phyloP scores from a whole-genome alignment of 2,797 vertebrate species.

The Pipistrellus nathusii region DNA sequence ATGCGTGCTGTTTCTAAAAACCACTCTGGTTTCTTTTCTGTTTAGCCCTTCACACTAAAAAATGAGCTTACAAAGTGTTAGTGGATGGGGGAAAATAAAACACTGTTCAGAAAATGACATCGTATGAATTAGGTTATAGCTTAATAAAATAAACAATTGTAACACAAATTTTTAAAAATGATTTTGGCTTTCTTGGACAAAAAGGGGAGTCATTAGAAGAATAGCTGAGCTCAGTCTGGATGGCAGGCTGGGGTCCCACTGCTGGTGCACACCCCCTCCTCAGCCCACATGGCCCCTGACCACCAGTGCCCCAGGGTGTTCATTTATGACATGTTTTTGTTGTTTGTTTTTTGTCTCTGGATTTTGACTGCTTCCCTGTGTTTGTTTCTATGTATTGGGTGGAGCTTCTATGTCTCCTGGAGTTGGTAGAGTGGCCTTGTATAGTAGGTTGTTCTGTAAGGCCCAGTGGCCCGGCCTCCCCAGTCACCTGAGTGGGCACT shows the following conservation, averaged over 20 bases:
- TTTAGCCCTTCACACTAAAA: background rate
- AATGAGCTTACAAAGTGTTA: background rate
- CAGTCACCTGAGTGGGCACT: no score
- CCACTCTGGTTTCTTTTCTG: constrained; percentile 6
- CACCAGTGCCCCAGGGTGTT: no score
- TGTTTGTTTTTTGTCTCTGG: no score
- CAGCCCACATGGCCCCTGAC: no score
- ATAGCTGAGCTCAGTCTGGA: background rate
- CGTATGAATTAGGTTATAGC: background rate
- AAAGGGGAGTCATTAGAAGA: background rate
- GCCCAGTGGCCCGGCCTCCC: no score
- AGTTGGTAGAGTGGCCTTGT: no score
- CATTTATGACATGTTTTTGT: no score
- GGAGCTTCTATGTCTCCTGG: no score
- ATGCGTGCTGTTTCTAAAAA: constrained; percentile 20
- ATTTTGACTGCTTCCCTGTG: no score
- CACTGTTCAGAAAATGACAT: background rate
- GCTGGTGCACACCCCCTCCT: no score
- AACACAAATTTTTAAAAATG: background rate
- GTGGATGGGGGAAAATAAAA: background rate
- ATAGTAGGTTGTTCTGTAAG: no score
- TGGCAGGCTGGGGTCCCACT: background rate
- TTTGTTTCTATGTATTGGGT: no score
- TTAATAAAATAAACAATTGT: background rate
- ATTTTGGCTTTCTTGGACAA: background rate